phyloP scores from a whole-genome alignment of 1,140 invertebrate species.

The Cotesia typhae region DNA sequence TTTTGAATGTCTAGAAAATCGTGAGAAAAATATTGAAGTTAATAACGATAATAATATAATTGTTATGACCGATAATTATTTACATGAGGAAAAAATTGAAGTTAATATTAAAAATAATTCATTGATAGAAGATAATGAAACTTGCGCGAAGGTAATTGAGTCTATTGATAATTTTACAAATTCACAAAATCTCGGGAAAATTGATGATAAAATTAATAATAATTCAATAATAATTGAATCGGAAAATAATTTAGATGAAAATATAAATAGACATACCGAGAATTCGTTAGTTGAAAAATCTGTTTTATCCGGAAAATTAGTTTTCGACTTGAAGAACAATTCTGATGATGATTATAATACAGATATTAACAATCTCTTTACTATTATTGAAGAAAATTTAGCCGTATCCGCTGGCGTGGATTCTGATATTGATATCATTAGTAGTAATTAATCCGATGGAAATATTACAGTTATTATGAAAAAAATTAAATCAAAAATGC shows the following conservation, averaged over 20 bases:
- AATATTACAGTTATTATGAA: neutral
- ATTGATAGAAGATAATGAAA: no score
- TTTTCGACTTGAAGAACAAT: constrained; percentile 5
- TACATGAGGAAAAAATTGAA: no score
- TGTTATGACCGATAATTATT: no score
- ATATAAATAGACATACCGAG: neutral
- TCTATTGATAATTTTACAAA: no score
- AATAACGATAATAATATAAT: no score
- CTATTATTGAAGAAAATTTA: constrained; percentile 20
- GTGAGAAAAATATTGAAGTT: no score
- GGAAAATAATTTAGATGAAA: constrained; percentile 25
- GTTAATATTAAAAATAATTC: no score
- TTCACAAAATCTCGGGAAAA: no score
- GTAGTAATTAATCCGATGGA: neutral
- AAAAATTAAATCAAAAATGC: no score
- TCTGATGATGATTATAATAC: constrained; percentile 26
- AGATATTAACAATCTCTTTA: constrained; percentile 24
- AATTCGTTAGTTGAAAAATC: constrained; percentile 1
- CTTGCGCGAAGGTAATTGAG: no score
- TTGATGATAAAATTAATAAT: no score
- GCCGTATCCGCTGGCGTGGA: constrained; percentile 28
- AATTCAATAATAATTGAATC: constrained; percentile 12
- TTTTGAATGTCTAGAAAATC: no score
- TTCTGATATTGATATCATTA: neutral
- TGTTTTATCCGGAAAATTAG: neutral